Base-by-base conservation (phyloP, 2,888 invertebrate species). In the Folsomia candida region DNA sequence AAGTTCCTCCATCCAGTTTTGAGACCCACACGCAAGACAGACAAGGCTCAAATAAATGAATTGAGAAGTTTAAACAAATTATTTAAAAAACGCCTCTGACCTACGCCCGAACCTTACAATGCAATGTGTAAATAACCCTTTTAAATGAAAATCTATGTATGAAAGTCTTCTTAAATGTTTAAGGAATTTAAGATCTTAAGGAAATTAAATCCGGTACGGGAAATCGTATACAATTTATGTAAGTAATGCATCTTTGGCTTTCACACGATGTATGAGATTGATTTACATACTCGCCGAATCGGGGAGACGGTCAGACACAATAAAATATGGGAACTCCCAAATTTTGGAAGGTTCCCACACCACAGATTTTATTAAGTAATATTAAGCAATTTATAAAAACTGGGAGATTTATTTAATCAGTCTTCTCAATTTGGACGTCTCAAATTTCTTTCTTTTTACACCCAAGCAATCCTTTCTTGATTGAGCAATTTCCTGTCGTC, bases 381-480 rank as follows among this genome's bases (percentile, higher is more conserved):
- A n/a, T n/a, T n/a, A n/a, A n/a, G n/a, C n/a, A 62, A 29, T 62
- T 4, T 6, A 2, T 29, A 18, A 11, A 62, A 62, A 62, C 37
- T 62, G 62, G 25, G 18, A 27, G 62, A 62, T 62, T 29, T 20
- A 26, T 62, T 26, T 62, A 62, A 62, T 29, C 24, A 25, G 2
- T 62, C 22, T 62, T 29, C 37, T 62, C 6, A 62, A 9, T 9
- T 4, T n/a, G 18, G 37, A 62, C 62, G 37, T 27, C 59, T 27
- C n/a, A n/a, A n/a, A n/a, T n/a, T n/a, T n/a, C n/a, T n/a, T n/a
- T n/a, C n/a, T n/a, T n/a, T n/a, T n/a, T n/a, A n/a, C n/a, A n/a
- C n/a, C n/a, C n/a, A n/a, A n/a, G n/a, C n/a, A n/a, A n/a, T n/a
- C n/a, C n/a, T n/a, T n/a, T n/a, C n/a, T n/a, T n/a, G n/a, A n/a